Percentiles rank a stretch among this genome's conserved stretches.
phyloP scores from a whole-genome alignment of 2,888 invertebrate species.

The Athalia rosae region DNA sequence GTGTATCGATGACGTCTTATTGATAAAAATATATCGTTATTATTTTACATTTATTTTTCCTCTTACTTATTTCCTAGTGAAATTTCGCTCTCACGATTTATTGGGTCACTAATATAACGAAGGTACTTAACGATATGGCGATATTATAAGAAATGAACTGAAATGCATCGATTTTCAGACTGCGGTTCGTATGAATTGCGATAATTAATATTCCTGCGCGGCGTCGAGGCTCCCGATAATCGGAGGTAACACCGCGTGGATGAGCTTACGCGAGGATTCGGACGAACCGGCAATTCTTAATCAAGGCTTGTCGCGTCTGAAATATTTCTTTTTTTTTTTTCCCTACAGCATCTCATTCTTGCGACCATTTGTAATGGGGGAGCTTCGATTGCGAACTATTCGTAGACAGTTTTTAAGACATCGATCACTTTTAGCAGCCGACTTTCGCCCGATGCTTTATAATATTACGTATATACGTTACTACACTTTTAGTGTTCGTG shows the following conservation, averaged over 20 bases:
- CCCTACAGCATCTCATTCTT: neutral
- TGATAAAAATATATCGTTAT: slow-evolving; percentile 24
- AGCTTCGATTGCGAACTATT: neutral
- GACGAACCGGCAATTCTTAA: too few relatives aligned
- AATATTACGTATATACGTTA: neutral
- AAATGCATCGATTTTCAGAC: slow-evolving; percentile 17
- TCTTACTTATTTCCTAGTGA: too few relatives aligned
- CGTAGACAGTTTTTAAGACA: neutral
- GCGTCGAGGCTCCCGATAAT: neutral
- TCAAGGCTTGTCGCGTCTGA: neutral
- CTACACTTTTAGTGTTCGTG: slow-evolving; percentile 4
- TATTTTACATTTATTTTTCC: slow-evolving; percentile 9
- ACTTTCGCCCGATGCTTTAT: neutral
- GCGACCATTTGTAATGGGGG: neutral
- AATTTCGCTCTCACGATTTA: neutral
- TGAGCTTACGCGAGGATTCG: slow-evolving; percentile 1
- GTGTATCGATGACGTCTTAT: slow-evolving; percentile 12
- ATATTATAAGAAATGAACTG: neutral
- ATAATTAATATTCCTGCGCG: neutral
- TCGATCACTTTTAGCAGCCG: neutral
- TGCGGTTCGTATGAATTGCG: neutral
- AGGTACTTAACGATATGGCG: too few relatives aligned
- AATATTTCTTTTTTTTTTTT: neutral
- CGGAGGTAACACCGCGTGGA: neutral
- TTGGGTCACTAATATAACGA: too few relatives aligned